phyloP scores from a whole-genome alignment of 2,888 invertebrate genomes.

The Microctonus hyperodae region DNA sequence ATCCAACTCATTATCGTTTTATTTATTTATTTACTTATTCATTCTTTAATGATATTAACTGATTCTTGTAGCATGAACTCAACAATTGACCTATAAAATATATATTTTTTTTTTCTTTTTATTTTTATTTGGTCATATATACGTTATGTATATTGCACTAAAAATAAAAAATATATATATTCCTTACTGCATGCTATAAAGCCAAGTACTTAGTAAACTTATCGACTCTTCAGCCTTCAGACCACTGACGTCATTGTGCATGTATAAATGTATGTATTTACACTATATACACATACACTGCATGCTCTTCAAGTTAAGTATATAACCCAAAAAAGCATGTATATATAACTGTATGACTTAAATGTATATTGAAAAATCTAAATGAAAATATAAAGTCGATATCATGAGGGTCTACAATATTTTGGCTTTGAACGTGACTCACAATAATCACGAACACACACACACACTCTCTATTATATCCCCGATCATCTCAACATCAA shows the following conservation, averaged over 20 bases:
- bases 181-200: background rate
- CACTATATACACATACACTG: too few species aligned
- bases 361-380: background rate
- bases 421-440: background rate
- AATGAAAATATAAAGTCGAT: background rate
- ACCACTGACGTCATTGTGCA: background rate
- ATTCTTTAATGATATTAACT: too few species aligned
- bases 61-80: background rate
- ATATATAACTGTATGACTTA: too few species aligned
- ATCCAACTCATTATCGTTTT: background rate
- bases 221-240: slow-evolving; percentile 4
- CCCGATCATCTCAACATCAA: background rate
- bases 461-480: background rate
- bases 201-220: background rate
- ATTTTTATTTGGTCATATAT: background rate
- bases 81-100: background rate
- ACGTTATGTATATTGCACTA: background rate
- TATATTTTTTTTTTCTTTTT: background rate
- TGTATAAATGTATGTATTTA: background rate
- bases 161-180: too few species aligned
- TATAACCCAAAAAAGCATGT: background rate
- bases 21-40: background rate
- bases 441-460: background rate
- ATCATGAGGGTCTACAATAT: slow-evolving; percentile 2
- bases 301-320: background rate